These are phyloP conservation scores for Hylaeus volcanicus DNA, from an alignment of 1,140 invertebrate species.

Conservation along the genomic window DNA sequence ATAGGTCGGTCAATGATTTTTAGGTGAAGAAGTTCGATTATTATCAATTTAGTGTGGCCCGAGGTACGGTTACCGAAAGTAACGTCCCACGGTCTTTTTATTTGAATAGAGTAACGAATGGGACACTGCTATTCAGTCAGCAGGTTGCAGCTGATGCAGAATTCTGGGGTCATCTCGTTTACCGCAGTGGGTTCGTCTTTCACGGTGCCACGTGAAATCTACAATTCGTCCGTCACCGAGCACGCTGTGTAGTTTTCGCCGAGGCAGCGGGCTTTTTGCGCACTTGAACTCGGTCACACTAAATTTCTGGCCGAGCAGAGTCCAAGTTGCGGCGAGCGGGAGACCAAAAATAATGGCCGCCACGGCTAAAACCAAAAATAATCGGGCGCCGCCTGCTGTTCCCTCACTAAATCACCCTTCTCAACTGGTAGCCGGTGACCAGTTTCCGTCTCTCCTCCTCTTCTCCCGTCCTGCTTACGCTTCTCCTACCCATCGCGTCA, in stretches of 20 bases:
- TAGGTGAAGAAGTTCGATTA: background rate
- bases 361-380: conserved; percentile 78
- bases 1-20: background rate
- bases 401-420: conserved; percentile 74
- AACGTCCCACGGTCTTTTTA: too few species aligned
- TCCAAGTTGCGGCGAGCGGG: conserved; percentile 68
- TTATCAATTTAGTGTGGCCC: background rate
- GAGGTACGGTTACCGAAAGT: background rate
- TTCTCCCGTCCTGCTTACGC: conserved; percentile 16
- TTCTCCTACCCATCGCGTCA: conserved; percentile 39
- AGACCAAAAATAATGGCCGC: conserved; percentile 75
- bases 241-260: conserved; percentile 39
- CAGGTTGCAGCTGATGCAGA: background rate
- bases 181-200: conserved; percentile 24
- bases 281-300: conserved; percentile 64
- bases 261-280: conserved; percentile 52
- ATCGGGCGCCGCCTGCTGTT: conserved; percentile 76
- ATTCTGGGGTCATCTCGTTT: background rate
- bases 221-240: conserved; percentile 43
- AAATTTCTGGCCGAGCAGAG: conserved; percentile 66
- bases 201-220: conserved; percentile 36
- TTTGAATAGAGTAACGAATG: background rate
- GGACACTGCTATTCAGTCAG: background rate
- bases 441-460: conserved; percentile 53
- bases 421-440: conserved; percentile 60